These are phyloP conservation scores for Brachyrhaphis roseni DNA, from an alignment of 2,797 vertebrate species.

Conservation along the genomic window DNA sequence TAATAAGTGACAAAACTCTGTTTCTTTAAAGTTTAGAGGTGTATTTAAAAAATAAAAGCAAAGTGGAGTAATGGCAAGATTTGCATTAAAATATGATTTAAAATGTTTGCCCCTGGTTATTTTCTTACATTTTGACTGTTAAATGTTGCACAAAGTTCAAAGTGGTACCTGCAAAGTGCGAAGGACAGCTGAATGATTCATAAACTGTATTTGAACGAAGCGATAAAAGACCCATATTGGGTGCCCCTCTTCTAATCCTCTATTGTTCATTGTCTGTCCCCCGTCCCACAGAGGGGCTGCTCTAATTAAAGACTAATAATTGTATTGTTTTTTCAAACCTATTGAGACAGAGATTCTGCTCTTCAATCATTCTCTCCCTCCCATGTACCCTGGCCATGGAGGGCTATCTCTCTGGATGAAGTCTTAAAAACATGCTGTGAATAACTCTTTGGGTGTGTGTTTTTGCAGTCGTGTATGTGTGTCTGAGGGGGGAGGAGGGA, in stretches of 20 bases:
- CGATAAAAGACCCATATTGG: conserved; percentile 75
- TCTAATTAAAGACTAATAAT: conserved; percentile 83
- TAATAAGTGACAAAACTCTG: neutral
- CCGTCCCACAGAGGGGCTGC: conserved; percentile 68
- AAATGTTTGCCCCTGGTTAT: neutral
- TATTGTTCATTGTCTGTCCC: conserved; percentile 73
- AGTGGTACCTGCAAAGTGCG: conserved; percentile 23
- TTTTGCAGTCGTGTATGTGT: conserved; percentile 19
- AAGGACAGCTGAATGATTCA: conserved; percentile 56
- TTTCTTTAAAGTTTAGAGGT: neutral
- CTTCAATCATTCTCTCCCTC: conserved; percentile 72
- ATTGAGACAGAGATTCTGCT: conserved; percentile 75
- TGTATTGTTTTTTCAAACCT: conserved; percentile 80
- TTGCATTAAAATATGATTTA: neutral
- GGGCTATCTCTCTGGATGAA: conserved; percentile 67
- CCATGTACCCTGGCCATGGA: conserved; percentile 49
- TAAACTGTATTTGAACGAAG: conserved; percentile 65
- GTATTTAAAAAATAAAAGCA: neutral
- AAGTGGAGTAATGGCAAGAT: neutral
- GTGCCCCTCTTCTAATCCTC: conserved; percentile 73
- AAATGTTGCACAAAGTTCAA: conserved; percentile 26
- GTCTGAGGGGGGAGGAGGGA: conserved; percentile 16
- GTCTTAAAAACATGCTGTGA: conserved; percentile 51
- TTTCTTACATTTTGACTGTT: conserved; percentile 9
- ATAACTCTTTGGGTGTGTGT: conserved; percentile 21